These are phyloP conservation scores for Panthera tigris DNA, from an alignment of 2,113 vertebrate genomes.

Conservation along the genomic window DNA sequence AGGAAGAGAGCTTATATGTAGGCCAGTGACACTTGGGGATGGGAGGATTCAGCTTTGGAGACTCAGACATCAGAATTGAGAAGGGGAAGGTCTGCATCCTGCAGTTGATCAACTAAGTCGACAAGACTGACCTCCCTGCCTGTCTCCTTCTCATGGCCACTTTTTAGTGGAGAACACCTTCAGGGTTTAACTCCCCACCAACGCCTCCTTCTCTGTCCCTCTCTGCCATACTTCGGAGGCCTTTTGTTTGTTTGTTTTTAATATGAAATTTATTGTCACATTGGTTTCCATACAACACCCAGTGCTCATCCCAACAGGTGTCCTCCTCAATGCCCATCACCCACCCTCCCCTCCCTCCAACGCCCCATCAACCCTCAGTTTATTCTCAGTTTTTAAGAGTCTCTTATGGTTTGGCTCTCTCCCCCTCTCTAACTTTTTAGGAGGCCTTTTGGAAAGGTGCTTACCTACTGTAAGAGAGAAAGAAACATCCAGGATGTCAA, in stretches of 20 bases:
- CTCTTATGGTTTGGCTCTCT: too few species aligned
- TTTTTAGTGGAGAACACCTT: background rate
- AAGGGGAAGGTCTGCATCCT: background rate
- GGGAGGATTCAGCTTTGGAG: background rate
- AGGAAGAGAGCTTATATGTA: background rate
- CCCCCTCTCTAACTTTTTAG: background rate
- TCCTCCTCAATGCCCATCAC: too few species aligned
- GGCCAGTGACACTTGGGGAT: too few species aligned
- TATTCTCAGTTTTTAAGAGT: too few species aligned
- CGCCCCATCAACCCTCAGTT: too few species aligned
- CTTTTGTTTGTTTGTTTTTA: background rate
- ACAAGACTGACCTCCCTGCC: too few species aligned
- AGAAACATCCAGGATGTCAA: background rate
- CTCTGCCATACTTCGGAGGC: background rate
- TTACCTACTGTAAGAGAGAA: background rate
- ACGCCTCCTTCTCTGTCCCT: background rate
- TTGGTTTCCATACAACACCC: too few species aligned
- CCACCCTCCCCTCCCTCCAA: too few species aligned
- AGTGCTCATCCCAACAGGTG: too few species aligned
- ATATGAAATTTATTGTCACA: too few species aligned
- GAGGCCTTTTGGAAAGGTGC: background rate
- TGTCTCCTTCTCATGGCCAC: background rate
- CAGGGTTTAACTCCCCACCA: background rate
- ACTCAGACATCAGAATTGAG: background rate
- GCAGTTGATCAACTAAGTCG: background rate